Evolutionary conservation across 2,888 invertebrate species (phyloP), one percentile per base, ranked within the genome.

Genomic region (Dryomyza anilis): DNA sequence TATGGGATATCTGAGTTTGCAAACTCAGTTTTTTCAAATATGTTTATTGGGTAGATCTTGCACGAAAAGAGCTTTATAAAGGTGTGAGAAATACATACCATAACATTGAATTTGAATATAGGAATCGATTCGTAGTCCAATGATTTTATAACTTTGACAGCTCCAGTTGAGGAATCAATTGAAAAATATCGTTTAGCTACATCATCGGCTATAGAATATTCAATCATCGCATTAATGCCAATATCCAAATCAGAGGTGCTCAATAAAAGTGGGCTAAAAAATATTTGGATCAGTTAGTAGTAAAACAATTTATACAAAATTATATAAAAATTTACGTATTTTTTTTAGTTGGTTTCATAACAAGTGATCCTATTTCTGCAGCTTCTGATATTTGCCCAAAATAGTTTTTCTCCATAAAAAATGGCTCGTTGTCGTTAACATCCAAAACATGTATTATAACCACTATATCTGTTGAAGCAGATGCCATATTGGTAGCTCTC

Each of bases 141-240:
- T 8, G 87, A 83, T 73, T 89, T 87, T 30, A 90, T 88, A 1
- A 93, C 89, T 73, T 91, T 87, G 69, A 97, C 89, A 45, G 95
- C 94, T 61, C 96, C 95, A 3, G 96, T 95, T 71, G 90, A 91
- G 53, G 93, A 88, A 83, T 96, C 95, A 68, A 96, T 90, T 78
- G 89, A 89, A 83, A 96, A 96, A 77, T 89, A 90, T 71, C 89
- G 87, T 69, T 91, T 87, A 1, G 94, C 93, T 67, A 89, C 84
- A 61, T 90, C 89, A 81, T 95, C 94, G 63, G 93, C 86, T 70
- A 98, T 92, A 79, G 92, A 91, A 84, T 91, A 98, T 74, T 91
- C 88, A 65, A 98, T 86, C 72, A 93, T 86, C 27, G 93, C 91
- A 85, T 97, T 93, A 56, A 91, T 86, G 76, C 94, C 91, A 45